Base-by-base conservation (phyloP, 2,888 invertebrate genomes). In the Eustalomyia histrio region DNA sequence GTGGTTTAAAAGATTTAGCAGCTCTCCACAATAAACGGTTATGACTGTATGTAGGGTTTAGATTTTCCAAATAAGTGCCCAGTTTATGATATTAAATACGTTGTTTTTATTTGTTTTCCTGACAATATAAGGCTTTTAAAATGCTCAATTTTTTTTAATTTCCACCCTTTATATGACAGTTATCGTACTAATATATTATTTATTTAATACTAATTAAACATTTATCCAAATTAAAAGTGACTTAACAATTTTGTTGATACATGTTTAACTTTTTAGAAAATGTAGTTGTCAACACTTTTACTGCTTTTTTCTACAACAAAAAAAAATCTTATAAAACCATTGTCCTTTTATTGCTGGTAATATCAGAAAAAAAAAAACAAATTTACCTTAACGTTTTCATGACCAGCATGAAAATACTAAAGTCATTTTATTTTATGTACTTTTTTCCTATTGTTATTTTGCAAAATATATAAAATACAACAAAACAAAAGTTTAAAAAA, bases 361-460 rank as follows among this genome's bases (percentile, higher is more conserved):
- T 29, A 29, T 29, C 7, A 6, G 7, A 29, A 1, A 29, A 6
- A 6, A 6, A 29, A 1, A 24, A 3, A 24, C 5, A 7, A 21
- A 17, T 69, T 69, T 76, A 73, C 73, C 79, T 80, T 65, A 69
- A 52, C 68, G n/a, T 64, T 29, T 69, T 65, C 64, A 71, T 24
- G 55, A 61, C 53, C 73, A 74, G 65, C 65, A 69, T 29, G 43
- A 69, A 80, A 73, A 73, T 58, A 58, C 35, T 47, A 33, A 43
- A 55, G 33, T 53, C 52, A 68, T 74, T 74, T 73, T 24, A 53
- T 61, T 52, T 61, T 68, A 35, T 53, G 0, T 43, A 47, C 17
- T 63, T 60, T 76, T 67, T 74, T 72, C 9, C 65, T 67, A 78
- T 78, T 72, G 65, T 78, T 65, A 71, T 71, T 65, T 61, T 53